Base-by-base conservation (phyloP, 2,797 vertebrate genomes). In the Acanthopagrus latus region DNA sequence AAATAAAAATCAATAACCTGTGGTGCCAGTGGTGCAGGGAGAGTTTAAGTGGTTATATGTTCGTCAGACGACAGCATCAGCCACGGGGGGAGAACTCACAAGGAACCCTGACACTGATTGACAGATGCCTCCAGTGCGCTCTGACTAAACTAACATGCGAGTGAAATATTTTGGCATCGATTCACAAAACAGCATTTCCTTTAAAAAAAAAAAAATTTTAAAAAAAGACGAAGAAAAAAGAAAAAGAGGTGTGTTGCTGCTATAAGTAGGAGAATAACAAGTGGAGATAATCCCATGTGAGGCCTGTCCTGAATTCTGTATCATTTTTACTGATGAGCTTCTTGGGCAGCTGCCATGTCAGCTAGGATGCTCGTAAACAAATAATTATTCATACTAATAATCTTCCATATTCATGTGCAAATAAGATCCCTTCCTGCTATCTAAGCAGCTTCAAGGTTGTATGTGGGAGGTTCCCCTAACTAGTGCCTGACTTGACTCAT, bases 301-400 rank as follows among this genome's bases (percentile, higher is more conserved):
- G 92, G 87, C 88, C 84, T 93, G 94, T 92, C 90, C 91, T 93
- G 90, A 93, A 94, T 95, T 91, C 90, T 90, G 87, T 92, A 94
- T 91, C 91, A 90, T 93, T 93, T 93, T 92, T 89, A 93, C 90
- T 89, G 92, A 91, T 94, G 94, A 93, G 92, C 92, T 92, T 92
- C 88, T 95, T 95, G 94, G 94, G 89, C 82, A 66, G 80, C 90
- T 92, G 94, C 95, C 95, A 96, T 92, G 85, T 89, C 88, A 88
- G 90, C 79, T 16, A 89, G 87, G 92, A 93, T 90, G 85, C 90
- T 92, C 75, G 93, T 95, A 95, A 95, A 95, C 95, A 96, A 95
- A 95, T 95, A 92, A 95, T 95, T 94, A 96, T 95, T 93, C 91
- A 93, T 92, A 95, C 95, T 94, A 95, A 95, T 95, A 92, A 94